Evolutionary conservation across 2,797 vertebrate genomes (phyloP), one percentile per base, ranked within the genome.

Genomic region (Leucoraja ocellata): DNA sequence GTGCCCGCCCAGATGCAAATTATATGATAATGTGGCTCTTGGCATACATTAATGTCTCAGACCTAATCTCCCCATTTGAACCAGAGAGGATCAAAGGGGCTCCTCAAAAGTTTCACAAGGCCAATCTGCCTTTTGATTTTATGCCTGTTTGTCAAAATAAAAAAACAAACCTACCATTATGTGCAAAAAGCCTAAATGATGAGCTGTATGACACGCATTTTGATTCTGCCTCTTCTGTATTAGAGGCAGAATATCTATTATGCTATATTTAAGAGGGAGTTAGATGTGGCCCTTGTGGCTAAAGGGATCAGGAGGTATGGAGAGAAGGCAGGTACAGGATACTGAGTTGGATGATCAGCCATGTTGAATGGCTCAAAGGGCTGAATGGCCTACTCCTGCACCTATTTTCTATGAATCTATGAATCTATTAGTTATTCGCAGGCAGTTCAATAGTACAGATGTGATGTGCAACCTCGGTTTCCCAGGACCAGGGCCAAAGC

Each of bases 1-100:
- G 65, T 92, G 90, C 23, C 39, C n/a, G 36, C 73, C 90, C 71
- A 54, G 11, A 76, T 92, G 71, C 25, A 74, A 92, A 74, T 91
- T 73, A 73, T 91, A 54, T 91, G 36, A 92, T 74, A 92, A 46
- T 92, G n/a, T 58, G 11, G 54, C 28, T 76, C 5, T 76, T 92
- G 71, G 23, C 71, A 92, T 76, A 74, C 68, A 76, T 92, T 58
- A 28, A n/a, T 76, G 36, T 54, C 90, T 73, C 32, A 76, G 71
- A 14, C 61, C n/a, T 68, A 68, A 68, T 36, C 63, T 88, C 36
- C 16, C 65, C 1, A 68, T 32, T 32, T 88, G 84, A 68, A 88
- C n/a, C n/a, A 36, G 13, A 9, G 61, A 88, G 16, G 7, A 68
- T 68, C 32, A 36, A 88, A 54, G 54, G 81, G 10, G 2, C 36